Base-by-base conservation (phyloP, 2,113 vertebrate species). In the Trematocara macrostoma region DNA sequence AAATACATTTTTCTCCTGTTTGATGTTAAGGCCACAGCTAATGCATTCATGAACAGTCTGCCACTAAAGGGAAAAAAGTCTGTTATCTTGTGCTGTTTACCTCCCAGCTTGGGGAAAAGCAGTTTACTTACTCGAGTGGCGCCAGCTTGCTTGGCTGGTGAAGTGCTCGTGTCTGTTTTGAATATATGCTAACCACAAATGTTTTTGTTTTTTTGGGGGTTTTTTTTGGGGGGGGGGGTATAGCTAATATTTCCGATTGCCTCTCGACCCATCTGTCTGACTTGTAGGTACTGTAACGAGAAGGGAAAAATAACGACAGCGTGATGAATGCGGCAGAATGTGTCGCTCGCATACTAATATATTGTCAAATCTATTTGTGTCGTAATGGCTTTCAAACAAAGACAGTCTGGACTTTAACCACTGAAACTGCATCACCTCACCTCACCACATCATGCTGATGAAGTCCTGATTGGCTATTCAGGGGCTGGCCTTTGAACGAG, bases 31-130 rank as follows among this genome's bases (percentile, higher is more conserved):
- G 82, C 87, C 87, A 91, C 84, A 83, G 84, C 83, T 91, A 89
- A 91, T 94, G 90, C 84, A 90, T 94, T 93, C 86, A 89, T 85
- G 84, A 92, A 91, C 78, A 88, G 89, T 67, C 85, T 89, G 84
- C 38, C 82, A 78, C 89, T 52, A 78, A 88, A 90, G 59, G 26
- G 16, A 26, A 86, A 76, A 79, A 71, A 76, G 45, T 76, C n/a
- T 81, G 82, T 84, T 92, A 93, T 91, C 87, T 89, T 14, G 80
- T 88, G 82, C 89, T 90, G 88, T 91, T 93, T 90, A 90, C 89
- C 71, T 86, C 88, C 82, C 81, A 61, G 87, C 82, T 84, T 14
- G 67, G 84, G 89, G 80, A 90, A 89, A 82, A 88, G 86, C 76
- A 87, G 81, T 92, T 91, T 86, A 76, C 88, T 91, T 84, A 87